Percentiles rank a stretch among this genome's conserved stretches.
phyloP scores from a whole-genome alignment of 2,797 vertebrate genomes.

The Babyrousa celebensis region DNA sequence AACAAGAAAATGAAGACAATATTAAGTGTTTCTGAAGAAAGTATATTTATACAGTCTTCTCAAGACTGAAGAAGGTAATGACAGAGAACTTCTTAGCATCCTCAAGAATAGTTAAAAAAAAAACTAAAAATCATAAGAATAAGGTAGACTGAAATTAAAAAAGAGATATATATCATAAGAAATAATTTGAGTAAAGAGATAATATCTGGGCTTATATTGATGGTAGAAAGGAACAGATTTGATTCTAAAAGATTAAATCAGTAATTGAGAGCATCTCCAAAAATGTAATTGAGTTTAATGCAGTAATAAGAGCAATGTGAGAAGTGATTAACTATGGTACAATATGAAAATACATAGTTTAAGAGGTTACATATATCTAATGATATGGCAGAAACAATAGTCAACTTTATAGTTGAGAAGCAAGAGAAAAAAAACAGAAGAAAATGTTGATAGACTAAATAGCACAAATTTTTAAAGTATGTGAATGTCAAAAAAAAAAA shows the following conservation, averaged over 20 bases:
- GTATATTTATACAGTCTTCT: not conserved
- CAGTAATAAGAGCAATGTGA: not conserved
- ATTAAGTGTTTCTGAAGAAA: not conserved
- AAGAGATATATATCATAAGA: not conserved
- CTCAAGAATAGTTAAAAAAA: not conserved
- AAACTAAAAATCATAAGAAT: not conserved
- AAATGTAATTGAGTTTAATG: not conserved
- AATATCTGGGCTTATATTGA: not conserved
- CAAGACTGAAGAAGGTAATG: not conserved
- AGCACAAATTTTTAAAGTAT: not conserved
- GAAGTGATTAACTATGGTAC: not conserved
- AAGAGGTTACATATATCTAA: not conserved
- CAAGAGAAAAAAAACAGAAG: constrained; percentile 10
- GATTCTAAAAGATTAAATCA: not conserved
- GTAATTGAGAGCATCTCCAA: not conserved
- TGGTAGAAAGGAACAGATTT: not conserved
- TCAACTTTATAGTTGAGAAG: not conserved
- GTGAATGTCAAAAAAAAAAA: not conserved
- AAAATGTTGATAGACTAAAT: not conserved
- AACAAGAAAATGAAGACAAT: not conserved
- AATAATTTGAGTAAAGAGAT: not conserved
- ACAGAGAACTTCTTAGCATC: not conserved
- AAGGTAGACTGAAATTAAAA: not conserved
- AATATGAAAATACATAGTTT: not conserved
- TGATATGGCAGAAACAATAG: not conserved